Evolutionary conservation across 1,140 invertebrate species (phyloP).

Genomic region (Caenorhabditis brenneri): DNA sequence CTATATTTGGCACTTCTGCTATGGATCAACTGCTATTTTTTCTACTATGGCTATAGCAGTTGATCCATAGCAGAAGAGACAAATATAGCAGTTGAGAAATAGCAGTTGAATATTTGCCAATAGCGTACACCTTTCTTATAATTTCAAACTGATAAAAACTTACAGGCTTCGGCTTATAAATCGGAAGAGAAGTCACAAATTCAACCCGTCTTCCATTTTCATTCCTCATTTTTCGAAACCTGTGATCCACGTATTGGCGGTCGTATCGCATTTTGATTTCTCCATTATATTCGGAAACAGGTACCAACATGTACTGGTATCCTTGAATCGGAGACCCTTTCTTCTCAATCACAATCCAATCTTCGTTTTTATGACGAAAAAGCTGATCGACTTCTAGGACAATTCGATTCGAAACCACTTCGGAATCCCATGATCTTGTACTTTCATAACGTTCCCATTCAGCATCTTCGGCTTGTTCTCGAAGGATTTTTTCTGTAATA

Average conservation of each 20-base stretch:
- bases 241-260: background rate
- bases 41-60: no score
- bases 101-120: background rate
- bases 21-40: no score
- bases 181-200: background rate
- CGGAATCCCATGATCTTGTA: no score
- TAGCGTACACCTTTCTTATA: background rate
- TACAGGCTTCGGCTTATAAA: slow-evolving; percentile 1
- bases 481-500: no score
- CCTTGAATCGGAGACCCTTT: background rate
- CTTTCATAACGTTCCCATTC: no score
- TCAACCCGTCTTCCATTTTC: background rate
- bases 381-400: background rate
- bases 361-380: background rate
- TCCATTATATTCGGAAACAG: background rate
- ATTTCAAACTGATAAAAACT: background rate
- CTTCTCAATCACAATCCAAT: slow-evolving; percentile 12
- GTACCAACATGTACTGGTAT: background rate
- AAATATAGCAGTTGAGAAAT: no score
- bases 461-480: no score
- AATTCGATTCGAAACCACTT: background rate
- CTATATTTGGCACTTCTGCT: no score
- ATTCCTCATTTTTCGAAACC: slow-evolving; percentile 3
- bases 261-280: background rate
- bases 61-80: no score